Conservation (phyloP, 2,113 vertebrate species). For the Chloropsis cyanopogon region DNA sequence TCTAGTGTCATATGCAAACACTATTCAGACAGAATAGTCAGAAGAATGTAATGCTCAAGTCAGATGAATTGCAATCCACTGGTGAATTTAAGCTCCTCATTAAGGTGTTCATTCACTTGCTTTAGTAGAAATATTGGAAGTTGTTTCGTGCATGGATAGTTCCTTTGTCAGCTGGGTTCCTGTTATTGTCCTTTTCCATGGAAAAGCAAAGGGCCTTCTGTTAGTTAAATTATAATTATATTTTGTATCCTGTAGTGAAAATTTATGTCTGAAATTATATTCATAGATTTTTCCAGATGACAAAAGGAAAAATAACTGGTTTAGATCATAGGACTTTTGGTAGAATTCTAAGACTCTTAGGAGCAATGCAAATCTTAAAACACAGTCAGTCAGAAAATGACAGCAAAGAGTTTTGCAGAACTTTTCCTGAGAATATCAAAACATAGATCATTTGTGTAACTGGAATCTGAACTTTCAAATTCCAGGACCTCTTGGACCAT, state of each 20-base stretch:
- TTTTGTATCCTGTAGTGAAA: background rate
- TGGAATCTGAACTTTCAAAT: background rate
- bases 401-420: background rate
- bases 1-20: background rate
- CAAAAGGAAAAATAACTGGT: background rate
- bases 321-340: background rate
- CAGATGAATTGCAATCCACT: background rate
- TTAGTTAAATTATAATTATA: background rate
- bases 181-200: background rate
- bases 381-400: background rate
- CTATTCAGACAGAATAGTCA: background rate
- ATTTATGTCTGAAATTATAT: background rate
- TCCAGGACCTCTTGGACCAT: background rate
- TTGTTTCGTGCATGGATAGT: background rate
- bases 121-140: constrained; percentile 19
- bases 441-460: background rate
- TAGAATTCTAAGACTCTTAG: background rate
- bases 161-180: background rate
- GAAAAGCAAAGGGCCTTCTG: background rate
- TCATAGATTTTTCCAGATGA: background rate
- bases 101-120: constrained; percentile 3
- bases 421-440: background rate
- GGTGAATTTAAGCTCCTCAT: constrained; percentile 15
- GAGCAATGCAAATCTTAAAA: background rate
- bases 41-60: background rate